These are phyloP conservation scores for Eupsilia transversa DNA, from an alignment of 2,888 invertebrate species.

Conservation along the genomic window DNA sequence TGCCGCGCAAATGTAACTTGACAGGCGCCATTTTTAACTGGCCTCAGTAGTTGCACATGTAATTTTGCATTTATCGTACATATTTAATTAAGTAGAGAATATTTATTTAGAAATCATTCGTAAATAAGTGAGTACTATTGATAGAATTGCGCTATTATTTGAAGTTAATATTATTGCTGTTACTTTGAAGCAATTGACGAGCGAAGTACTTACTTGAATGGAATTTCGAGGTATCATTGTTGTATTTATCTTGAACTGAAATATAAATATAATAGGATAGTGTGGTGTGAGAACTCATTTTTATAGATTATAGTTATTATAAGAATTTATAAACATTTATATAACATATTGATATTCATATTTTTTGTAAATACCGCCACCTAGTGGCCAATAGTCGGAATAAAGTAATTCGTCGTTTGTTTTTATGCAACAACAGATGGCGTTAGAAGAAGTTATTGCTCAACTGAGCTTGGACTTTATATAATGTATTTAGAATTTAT, in stretches of 20 bases:
- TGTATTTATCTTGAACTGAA: slow-evolving; percentile 39
- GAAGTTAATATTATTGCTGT: not conserved
- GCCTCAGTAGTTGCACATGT: slow-evolving; percentile 58
- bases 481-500: not conserved
- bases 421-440: slow-evolving; percentile 65
- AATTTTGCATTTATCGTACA: slow-evolving; percentile 61
- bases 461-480: slow-evolving; percentile 17
- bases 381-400: slow-evolving; percentile 67
- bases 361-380: slow-evolving; percentile 63
- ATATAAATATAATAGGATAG: slow-evolving; percentile 27
- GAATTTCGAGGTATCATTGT: slow-evolving; percentile 24
- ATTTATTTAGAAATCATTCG: slow-evolving; percentile 36
- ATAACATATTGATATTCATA: slow-evolving; percentile 1
- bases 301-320: slow-evolving; percentile 24
- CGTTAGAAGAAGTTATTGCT: slow-evolving; percentile 54
- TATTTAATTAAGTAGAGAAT: slow-evolving; percentile 43
- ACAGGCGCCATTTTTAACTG: slow-evolving; percentile 42
- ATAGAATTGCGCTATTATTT: slow-evolving; percentile 8
- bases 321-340: slow-evolving; percentile 17
- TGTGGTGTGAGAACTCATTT: slow-evolving; percentile 63
- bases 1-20: slow-evolving; percentile 27
- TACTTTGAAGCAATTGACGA: slow-evolving; percentile 1
- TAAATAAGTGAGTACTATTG: slow-evolving; percentile 7
- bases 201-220: slow-evolving; percentile 10
- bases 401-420: slow-evolving; percentile 53